Evolutionary conservation across 2,797 vertebrate genomes (phyloP), one percentile per base, ranked within the genome.

Genomic region (Intellagama lesueurii): DNA sequence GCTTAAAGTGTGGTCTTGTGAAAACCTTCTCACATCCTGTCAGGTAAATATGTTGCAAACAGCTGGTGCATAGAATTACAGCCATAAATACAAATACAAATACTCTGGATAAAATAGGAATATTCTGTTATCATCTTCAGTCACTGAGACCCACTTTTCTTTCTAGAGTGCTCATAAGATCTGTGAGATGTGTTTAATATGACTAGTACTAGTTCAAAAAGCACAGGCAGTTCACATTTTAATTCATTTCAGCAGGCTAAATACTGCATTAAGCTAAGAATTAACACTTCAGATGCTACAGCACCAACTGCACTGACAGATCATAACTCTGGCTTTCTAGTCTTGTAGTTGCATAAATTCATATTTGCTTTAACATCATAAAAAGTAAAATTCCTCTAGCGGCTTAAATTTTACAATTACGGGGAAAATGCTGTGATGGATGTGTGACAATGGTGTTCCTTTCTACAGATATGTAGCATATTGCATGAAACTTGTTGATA

Each of bases 401-500:
- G 66, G 69, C 64, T 26, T 22, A 66, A 14, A n/a, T 86, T 81
- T 81, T 52, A 85, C 8, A 7, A n/a, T 89, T 85, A 60, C 56
- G 78, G 28, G 17, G 26, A 73, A 60, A 11, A 22, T 73, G 60
- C 81, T 4, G 19, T 82, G 28, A 35, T 64, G 24, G 47, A 68
- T 40, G 7, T 66, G 32, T 87, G 84, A 83, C 47, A 30, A 14
- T 28, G 28, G 7, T 60, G 87, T 0, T 80, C 91, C 7, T 90
- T 89, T 3, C 88, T 88, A 3, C 91, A 99, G 99, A 95, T 99
- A 99, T 89, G 98, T 99, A 30, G 94, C 89, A 90, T 99, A 98
- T 97, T 99, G 99, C 94, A 98, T 99, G 98, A 99, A 98, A 95
- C 98, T 98, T 94, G 98, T 99, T 94, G 98, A 99, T 79, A 99